Conservation (phyloP, 1,140 invertebrate genomes). For the Drosophila miranda region DNA sequence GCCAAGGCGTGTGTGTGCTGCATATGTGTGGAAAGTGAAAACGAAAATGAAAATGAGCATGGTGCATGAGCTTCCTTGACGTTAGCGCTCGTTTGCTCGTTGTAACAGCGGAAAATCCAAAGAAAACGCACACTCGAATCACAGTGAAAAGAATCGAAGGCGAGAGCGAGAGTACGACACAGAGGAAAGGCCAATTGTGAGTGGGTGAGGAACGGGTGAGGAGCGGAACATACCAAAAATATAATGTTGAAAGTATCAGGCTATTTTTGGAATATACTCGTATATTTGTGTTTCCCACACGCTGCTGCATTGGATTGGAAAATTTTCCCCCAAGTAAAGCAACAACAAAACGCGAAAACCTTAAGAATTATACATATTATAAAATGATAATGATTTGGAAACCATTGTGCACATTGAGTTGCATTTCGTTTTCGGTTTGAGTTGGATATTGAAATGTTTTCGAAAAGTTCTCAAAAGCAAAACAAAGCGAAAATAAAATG, state of each 20-base stretch:
- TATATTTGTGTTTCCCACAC: constrained; percentile 55
- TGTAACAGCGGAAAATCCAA: constrained; percentile 63
- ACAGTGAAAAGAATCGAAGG: constrained; percentile 23
- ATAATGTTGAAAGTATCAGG: constrained; percentile 77
- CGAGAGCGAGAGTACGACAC: constrained; percentile 30
- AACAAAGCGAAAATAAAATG: constrained; percentile 30
- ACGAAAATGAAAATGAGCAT: constrained; percentile 75
- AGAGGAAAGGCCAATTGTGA: constrained; percentile 68
- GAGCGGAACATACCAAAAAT: constrained; percentile 51
- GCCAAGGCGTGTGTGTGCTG: background rate
- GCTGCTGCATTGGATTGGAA: constrained; percentile 54
- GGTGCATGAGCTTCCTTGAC: constrained; percentile 71
- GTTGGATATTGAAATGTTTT: constrained; percentile 30
- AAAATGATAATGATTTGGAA: constrained; percentile 40
- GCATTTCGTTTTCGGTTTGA: constrained; percentile 27
- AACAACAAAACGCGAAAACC: constrained; percentile 28
- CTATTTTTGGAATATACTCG: constrained; percentile 72
- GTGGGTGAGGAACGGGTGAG: constrained; percentile 68
- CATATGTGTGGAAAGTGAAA: constrained; percentile 51
- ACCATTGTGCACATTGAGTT: constrained; percentile 29
- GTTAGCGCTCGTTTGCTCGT: constrained; percentile 42
- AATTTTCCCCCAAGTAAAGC: constrained; percentile 30
- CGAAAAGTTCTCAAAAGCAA: constrained; percentile 33
- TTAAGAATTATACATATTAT: constrained; percentile 1
- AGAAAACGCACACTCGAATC: constrained; percentile 30